Evolutionary conservation across 2,888 invertebrate genomes (phyloP).

Genomic region (Erebia aethiops): DNA sequence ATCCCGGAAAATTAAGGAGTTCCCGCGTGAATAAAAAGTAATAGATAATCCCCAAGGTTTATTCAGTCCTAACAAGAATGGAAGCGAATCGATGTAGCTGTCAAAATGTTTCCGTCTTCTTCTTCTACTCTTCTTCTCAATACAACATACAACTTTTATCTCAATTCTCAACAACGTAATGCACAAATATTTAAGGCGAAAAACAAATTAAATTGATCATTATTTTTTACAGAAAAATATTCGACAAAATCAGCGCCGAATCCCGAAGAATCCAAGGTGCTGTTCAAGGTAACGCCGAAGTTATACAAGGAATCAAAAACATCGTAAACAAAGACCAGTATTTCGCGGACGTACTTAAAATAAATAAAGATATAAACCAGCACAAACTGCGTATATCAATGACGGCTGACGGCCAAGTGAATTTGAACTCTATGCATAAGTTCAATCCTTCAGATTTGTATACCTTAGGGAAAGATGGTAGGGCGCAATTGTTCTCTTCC

Average conservation of each 20-base stretch:
- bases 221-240: slow-evolving; percentile 77
- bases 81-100: too few relatives aligned
- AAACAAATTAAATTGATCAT: neutral
- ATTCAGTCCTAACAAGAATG: too few relatives aligned
- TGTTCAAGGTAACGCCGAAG: slow-evolving; percentile 78
- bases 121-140: too few relatives aligned
- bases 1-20: too few relatives aligned
- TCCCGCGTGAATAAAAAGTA: too few relatives aligned
- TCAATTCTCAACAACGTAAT: too few relatives aligned
- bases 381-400: slow-evolving; percentile 76
- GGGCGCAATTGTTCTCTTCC: slow-evolving; percentile 61
- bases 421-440: slow-evolving; percentile 70
- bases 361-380: slow-evolving; percentile 80
- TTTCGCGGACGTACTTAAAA: slow-evolving; percentile 77
- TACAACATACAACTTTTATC: too few relatives aligned
- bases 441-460: slow-evolving; percentile 68
- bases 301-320: slow-evolving; percentile 78
- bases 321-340: slow-evolving; percentile 81
- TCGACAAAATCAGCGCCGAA: slow-evolving; percentile 82
- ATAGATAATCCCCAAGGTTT: too few relatives aligned
- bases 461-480: slow-evolving; percentile 58
- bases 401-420: slow-evolving; percentile 72
- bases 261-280: slow-evolving; percentile 75
- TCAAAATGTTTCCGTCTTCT: too few relatives aligned
- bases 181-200: too few relatives aligned